Evolutionary conservation across 2,888 invertebrate genomes (phyloP).

Genomic region (Xylophagus ater): DNA sequence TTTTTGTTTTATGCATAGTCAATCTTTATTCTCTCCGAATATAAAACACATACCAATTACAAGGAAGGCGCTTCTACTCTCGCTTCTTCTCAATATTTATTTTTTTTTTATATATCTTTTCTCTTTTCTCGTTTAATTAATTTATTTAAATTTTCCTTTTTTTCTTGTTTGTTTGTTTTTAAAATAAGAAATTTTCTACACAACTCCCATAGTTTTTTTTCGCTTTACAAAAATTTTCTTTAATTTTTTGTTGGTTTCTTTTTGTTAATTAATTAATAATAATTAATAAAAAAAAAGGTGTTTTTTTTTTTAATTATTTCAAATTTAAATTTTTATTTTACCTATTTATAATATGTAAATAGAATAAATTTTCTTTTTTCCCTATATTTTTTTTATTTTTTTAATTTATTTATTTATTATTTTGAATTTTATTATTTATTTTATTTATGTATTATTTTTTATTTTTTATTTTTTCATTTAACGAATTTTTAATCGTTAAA

Average conservation of each 20-base stretch:
- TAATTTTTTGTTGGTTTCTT: constrained; percentile 5
- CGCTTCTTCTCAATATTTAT: constrained; percentile 2
- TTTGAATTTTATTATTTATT: constrained; percentile 15
- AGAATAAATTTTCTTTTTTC: constrained; percentile 37
- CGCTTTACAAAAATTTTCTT: constrained; percentile 11
- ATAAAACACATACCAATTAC: constrained; percentile 49
- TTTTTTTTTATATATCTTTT: constrained; percentile 1
- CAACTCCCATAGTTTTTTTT: constrained; percentile 4
- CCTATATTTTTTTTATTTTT: constrained; percentile 22
- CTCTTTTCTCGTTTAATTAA: constrained; percentile 25
- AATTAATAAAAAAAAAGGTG: too few relatives aligned
- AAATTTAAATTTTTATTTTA: constrained; percentile 28
- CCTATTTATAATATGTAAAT: constrained; percentile 46
- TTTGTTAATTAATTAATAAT: constrained; percentile 3
- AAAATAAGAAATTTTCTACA: constrained; percentile 1
- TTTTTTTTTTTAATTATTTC: constrained; percentile 10
- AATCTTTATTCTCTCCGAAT: constrained; percentile 54
- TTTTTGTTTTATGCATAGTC: constrained; percentile 33
- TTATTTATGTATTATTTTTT: constrained; percentile 18
- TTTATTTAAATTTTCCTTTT: constrained; percentile 21
- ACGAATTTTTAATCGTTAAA: constrained; percentile 37
- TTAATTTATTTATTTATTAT: constrained; percentile 17
- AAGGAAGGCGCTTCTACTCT: too few relatives aligned
- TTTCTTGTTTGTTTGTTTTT: constrained; percentile 10
- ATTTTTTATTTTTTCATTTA: constrained; percentile 31